Conservation (phyloP, 2,113 vertebrate species). For the Pelodiscus sinensis region DNA sequence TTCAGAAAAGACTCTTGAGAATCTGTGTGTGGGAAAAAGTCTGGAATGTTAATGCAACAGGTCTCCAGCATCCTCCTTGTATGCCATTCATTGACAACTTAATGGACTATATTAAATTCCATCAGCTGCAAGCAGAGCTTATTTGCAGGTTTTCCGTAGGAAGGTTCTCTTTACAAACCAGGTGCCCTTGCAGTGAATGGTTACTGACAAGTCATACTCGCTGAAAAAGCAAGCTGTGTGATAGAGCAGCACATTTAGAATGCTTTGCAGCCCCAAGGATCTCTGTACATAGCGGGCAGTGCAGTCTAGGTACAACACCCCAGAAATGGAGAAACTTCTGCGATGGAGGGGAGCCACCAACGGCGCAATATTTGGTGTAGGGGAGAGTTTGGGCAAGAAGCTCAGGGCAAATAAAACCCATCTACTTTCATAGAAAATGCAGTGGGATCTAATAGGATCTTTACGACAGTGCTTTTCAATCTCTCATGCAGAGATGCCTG, state of each 20-base stretch:
- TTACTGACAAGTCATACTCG: background rate
- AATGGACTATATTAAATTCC: too few relatives aligned
- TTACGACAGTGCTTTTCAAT: background rate
- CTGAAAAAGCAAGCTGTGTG: background rate
- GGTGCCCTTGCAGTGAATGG: background rate
- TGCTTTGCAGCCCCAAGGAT: background rate
- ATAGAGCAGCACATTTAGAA: background rate
- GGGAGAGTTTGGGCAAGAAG: background rate
- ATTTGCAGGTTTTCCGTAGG: background rate
- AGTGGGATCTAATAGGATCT: background rate
- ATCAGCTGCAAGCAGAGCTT: background rate
- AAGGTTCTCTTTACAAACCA: background rate
- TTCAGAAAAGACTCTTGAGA: background rate
- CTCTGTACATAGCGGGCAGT: background rate
- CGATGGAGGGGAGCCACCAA: background rate
- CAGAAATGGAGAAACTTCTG: rapidly evolving
- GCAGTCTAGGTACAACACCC: background rate
- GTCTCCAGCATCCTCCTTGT: background rate
- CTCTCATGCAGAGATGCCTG: background rate
- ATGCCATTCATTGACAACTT: background rate
- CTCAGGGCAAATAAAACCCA: background rate
- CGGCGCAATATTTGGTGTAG: rapidly evolving
- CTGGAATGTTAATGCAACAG: background rate
- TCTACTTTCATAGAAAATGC: background rate
- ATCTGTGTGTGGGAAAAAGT: background rate